Base-by-base conservation (phyloP, 2,888 invertebrate species). In the Steinernema carpocapsae region DNA sequence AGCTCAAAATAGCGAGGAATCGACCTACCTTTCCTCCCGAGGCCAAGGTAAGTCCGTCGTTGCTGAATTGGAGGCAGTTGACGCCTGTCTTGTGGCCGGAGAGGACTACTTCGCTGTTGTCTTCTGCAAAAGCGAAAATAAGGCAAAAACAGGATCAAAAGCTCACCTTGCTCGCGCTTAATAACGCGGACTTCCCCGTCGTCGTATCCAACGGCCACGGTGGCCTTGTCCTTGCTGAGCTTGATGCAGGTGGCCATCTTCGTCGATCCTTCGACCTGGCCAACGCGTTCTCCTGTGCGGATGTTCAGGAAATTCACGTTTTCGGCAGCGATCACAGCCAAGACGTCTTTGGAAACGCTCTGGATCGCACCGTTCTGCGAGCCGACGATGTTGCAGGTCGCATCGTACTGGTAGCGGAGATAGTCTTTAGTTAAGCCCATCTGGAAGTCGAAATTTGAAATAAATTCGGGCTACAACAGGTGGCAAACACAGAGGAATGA, bases 281-380 rank as follows among this genome's bases (percentile, higher is more conserved):
- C 76, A 3, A 93, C 92, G 91, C 92, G 93, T 88, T 93, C 92
- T 51, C 93, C 92, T 7, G 93, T 92, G 87, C 93, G 91, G 88
- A 96, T 91, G 90, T 97, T 97, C 95, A 96, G 97, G 85, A 97
- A 91, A 85, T 93, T 91, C 77, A 95, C 93, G 91, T 94, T 93
- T 90, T 97, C 96, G 87, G 94, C 94, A 10, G 94, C 94, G 72
- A 94, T 94, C n/a, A 93, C 93, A 56, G 94, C 95, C 71, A 94
- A 91, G 71, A 92, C 92, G 83, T 93, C 91, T 75, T 93, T 89
- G 48, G 93, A 92, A 0, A 95, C 91, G 88, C 94, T 94, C 73
- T 91, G 90, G 43, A 93, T 90, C 89, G 95, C 95, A 80, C 94
- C 93, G 78, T 92, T 88, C 24, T 86, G 82, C 72, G 89, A 89